Percentiles rank a stretch among this genome's conserved stretches.
These are phyloP conservation scores for Scyliorhinus canicula DNA, from an alignment of 2,797 vertebrate genomes.

Conservation along the genomic window DNA sequence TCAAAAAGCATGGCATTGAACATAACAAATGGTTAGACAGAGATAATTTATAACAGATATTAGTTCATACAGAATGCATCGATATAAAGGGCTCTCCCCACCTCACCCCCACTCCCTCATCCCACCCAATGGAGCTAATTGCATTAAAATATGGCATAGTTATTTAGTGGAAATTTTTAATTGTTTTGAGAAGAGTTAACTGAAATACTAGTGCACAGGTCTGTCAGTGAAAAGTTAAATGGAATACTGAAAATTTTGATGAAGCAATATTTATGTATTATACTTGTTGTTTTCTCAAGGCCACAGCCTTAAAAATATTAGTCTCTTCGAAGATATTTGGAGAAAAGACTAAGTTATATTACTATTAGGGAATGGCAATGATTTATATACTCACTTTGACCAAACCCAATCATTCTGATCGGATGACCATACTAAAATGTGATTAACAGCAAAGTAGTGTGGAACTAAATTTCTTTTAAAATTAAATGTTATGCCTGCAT, in stretches of 20 bases:
- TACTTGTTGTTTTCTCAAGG: not conserved
- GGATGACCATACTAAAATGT: no score
- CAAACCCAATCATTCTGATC: no score
- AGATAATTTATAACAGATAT: not conserved
- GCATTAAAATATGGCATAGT: not conserved
- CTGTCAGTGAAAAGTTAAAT: not conserved
- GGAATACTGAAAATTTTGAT: not conserved
- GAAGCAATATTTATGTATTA: not conserved
- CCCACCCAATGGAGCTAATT: no score
- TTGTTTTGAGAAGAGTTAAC: not conserved
- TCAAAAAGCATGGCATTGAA: not conserved
- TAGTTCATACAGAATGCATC: not conserved
- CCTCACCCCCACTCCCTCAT: no score
- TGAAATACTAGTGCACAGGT: not conserved
- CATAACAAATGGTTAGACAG: not conserved
- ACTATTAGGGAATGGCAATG: no score
- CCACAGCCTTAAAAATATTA: not conserved
- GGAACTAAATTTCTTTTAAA: not conserved
- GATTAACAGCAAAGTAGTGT: no score
- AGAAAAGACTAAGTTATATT: not conserved
- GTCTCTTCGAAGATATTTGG: not conserved
- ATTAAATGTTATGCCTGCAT: no score
- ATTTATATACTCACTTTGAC: no score
- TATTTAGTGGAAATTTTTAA: not conserved
- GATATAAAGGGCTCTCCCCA: not conserved